Conservation (phyloP, 2,888 invertebrate genomes). For the Acholoe squamosa region DNA sequence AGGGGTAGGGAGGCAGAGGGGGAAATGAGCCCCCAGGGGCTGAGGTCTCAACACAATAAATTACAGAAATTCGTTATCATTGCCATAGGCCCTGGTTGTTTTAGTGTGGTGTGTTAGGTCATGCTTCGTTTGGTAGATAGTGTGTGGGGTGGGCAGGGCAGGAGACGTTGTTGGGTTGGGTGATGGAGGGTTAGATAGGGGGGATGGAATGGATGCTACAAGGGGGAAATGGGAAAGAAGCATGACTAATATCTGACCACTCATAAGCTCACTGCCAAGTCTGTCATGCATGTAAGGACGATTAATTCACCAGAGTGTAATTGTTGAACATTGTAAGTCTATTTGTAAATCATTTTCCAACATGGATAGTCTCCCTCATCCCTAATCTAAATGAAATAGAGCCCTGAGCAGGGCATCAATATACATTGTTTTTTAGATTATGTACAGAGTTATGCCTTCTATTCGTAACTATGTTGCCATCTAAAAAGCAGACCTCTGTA, state of each 20-base stretch:
- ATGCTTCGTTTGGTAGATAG: slow-evolving; percentile 4
- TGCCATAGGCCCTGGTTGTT: neutral
- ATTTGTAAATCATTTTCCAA: no score
- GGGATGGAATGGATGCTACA: neutral
- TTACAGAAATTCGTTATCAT: slow-evolving; percentile 41
- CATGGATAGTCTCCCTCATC: no score
- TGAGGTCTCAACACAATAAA: slow-evolving; percentile 26
- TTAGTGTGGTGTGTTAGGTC: neutral
- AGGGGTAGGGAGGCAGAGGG: neutral
- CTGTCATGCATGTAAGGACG: neutral
- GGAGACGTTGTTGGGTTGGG: neutral
- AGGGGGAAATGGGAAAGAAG: neutral
- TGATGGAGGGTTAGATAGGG: neutral
- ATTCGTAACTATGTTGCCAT: no score
- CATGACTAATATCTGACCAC: slow-evolving; percentile 24
- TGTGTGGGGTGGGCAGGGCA: neutral
- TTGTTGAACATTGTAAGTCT: no score
- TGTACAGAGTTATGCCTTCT: no score
- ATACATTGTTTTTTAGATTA: no score
- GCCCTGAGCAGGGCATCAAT: no score
- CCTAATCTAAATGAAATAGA: no score
- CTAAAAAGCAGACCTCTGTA: no score
- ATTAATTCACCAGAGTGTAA: neutral
- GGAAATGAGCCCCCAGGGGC: slow-evolving; percentile 16
- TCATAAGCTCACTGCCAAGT: neutral